Base-by-base conservation (phyloP, 2,797 vertebrate genomes). In the Geotrypetes seraphini region DNA sequence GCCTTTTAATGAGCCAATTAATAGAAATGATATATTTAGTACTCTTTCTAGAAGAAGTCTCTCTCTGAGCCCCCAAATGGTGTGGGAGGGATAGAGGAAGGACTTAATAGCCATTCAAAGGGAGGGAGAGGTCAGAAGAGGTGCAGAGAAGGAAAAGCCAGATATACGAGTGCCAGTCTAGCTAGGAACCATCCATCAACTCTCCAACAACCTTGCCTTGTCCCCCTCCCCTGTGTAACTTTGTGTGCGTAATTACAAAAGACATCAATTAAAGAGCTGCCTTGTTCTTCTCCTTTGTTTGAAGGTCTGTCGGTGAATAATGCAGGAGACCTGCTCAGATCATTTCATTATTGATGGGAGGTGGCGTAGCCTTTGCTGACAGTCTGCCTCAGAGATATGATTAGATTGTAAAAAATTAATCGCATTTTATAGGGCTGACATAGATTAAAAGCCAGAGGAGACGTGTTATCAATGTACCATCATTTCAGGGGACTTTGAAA, bases 281-380 rank as follows among this genome's bases (percentile, higher is more conserved):
- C 10, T 26, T 11, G 21, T 10, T 3, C 5, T 10, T 9, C 36
- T 27, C 22, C 5, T 11, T 8, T 45, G 52, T 67, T 47, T 47
- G 50, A 65, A 59, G 59, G n/a, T 38, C 63, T 34, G 36, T 27
- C 12, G 7, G 57, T 79, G 66, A 79, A 81, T 81, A 64, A 81
- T 77, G 70, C 65, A 77, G 57, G 31, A 78, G 46, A 39, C 49
- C 46, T 4, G 11, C 57, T 22, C 38, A 19, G 57, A 47, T 60
- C 47, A 11, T 39, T 83, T 47, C 65, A 81, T 83, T 83, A 81
- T 83, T 79, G 78, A 83, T 81, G 73, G 71, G 70, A 28, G 52
- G 50, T 61, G 75, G 66, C 53, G 60, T 60, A 57, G 43, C 59
- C 29, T 24, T 12, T 3, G 39, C 73, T 69, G 69, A 74, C 75